Conservation (phyloP, 2,888 invertebrate genomes). For the Phragmatobia fuliginosa region DNA sequence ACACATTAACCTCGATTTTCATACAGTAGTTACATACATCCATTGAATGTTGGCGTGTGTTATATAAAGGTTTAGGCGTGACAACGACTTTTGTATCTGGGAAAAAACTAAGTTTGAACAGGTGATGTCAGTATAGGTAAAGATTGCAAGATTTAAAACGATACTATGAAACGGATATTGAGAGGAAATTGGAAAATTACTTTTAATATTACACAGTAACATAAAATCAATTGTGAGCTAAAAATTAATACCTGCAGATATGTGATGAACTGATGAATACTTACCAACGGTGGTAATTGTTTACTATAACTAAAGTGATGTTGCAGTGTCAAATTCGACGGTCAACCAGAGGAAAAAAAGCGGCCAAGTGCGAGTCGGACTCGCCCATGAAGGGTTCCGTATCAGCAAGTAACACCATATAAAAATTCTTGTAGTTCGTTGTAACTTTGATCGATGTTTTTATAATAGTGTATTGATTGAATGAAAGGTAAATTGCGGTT, state of each 20-base stretch:
- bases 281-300: no score
- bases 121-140: not conserved
- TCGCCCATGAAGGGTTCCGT: no score
- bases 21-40: slow-evolving; percentile 27
- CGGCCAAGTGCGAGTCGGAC: no score
- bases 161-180: not conserved
- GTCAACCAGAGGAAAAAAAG: no score
- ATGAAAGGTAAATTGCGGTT: no score
- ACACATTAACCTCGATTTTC: slow-evolving; percentile 32
- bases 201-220: not conserved
- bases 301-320: no score
- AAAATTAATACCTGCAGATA: not conserved
- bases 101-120: not conserved
- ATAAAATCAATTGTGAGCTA: not conserved
- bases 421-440: no score
- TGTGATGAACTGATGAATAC: no score
- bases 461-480: no score
- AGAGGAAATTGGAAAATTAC: not conserved
- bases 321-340: no score
- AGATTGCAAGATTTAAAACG: not conserved
- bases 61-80: slow-evolving; percentile 36
- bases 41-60: slow-evolving; percentile 29
- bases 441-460: no score
- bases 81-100: slow-evolving; percentile 14
- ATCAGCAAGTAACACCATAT: no score